Percentiles rank a stretch among this genome's conserved stretches.
phyloP scores from a whole-genome alignment of 2,113 vertebrate genomes.

The Riparia riparia region DNA sequence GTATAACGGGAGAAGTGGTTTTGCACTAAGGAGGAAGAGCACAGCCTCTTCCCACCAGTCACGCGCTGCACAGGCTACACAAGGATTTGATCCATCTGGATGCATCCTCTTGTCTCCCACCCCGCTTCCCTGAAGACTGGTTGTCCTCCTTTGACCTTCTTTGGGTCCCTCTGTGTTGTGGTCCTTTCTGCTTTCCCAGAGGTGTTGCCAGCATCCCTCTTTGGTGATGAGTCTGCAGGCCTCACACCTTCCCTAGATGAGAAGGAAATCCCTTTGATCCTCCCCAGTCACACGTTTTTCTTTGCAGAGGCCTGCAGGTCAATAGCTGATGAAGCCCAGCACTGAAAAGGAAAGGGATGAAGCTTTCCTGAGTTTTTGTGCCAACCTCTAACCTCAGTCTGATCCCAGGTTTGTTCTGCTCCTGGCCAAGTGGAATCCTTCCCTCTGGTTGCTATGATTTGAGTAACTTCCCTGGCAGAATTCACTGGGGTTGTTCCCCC shows the following conservation, averaged over 20 bases:
- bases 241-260: neutral
- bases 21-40: neutral
- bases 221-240: neutral
- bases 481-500: neutral
- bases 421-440: neutral
- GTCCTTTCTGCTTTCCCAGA: neutral
- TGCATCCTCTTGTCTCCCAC: neutral
- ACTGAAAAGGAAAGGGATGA: neutral
- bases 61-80: accelerated
- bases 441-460: neutral
- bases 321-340: neutral
- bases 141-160: constrained; percentile 14
- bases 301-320: neutral
- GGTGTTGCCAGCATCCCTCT: neutral
- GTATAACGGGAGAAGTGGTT: neutral
- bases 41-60: neutral
- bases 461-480: neutral
- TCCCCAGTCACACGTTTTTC: neutral
- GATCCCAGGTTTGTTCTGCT: neutral
- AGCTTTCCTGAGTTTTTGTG: neutral
- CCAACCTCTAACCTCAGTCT: neutral
- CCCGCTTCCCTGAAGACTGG: accelerated
- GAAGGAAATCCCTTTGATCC: neutral
- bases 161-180: neutral
- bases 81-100: neutral